Percentiles rank a stretch among this genome's conserved stretches.
phyloP scores from a whole-genome alignment of 1,140 invertebrate species.

The Paraescarpia echinospica region DNA sequence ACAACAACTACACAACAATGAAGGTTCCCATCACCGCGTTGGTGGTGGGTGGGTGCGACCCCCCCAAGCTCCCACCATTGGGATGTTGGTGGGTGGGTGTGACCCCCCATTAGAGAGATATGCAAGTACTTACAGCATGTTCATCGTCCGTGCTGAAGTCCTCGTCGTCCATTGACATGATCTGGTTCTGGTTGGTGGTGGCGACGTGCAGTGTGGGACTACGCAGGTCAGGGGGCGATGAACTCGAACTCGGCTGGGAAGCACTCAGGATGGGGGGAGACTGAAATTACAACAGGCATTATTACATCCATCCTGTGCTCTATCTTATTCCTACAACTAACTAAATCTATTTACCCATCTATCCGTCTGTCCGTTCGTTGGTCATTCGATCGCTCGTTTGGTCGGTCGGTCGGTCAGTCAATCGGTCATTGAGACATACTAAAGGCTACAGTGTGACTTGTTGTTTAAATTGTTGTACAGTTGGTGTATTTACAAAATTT shows the following conservation, averaged over 20 bases:
- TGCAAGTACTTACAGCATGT: slow-evolving; percentile 58
- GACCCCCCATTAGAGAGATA: background rate
- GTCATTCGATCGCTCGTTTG: too few species aligned
- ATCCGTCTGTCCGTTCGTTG: too few species aligned
- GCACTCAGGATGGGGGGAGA: background rate
- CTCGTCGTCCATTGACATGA: slow-evolving; percentile 94
- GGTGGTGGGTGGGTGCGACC: background rate
- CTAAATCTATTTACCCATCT: background rate
- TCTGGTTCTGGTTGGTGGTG: slow-evolving; percentile 65
- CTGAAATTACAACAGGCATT: background rate
- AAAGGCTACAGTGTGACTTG: too few species aligned
- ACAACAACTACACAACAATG: background rate
- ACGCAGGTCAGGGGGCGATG: slow-evolving; percentile 34
- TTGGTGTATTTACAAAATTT: too few species aligned
- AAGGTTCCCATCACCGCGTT: background rate
- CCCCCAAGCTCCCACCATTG: too few species aligned
- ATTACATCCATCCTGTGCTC: background rate
- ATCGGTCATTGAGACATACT: too few species aligned
- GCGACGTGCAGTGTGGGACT: slow-evolving; percentile 36
- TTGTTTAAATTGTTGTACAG: too few species aligned
- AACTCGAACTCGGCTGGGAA: slow-evolving; percentile 26
- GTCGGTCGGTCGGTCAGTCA: too few species aligned
- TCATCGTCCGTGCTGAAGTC: slow-evolving; percentile 80
- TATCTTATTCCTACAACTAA: background rate
- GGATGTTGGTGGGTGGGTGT: background rate